Percentiles rank a stretch among this genome's conserved stretches.
Evolutionary conservation across 2,888 invertebrate genomes (phyloP).

Genomic region (Polyommatus icarus): DNA sequence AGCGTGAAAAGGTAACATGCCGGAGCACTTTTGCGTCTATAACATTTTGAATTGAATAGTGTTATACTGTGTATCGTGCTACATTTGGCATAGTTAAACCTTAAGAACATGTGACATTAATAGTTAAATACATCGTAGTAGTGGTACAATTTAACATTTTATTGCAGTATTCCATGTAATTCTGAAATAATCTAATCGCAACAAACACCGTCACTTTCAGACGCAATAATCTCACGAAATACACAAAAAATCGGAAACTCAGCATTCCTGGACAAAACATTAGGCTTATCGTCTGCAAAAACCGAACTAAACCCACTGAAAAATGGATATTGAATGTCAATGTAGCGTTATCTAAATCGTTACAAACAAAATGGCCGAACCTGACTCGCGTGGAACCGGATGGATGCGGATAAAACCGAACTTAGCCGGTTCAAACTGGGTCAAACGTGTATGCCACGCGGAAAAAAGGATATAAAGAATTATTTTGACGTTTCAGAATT

Average conservation of each 20-base stretch:
- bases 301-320: neutral
- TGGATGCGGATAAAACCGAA: slow-evolving; percentile 27
- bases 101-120: too few species aligned
- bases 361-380: slow-evolving; percentile 30
- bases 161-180: too few species aligned
- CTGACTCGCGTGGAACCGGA: slow-evolving; percentile 27
- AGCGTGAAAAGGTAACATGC: too few species aligned
- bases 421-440: slow-evolving; percentile 12
- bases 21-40: too few species aligned
- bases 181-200: too few species aligned
- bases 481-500: neutral
- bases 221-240: too few species aligned
- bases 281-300: slow-evolving; percentile 22
- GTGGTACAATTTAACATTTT: too few species aligned
- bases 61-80: neutral
- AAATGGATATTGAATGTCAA: slow-evolving; percentile 25
- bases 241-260: neutral
- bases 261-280: neutral
- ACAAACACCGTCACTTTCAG: too few species aligned
- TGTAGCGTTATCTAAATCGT: slow-evolving; percentile 9
- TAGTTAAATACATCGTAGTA: too few species aligned
- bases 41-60: too few species aligned
- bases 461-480: slow-evolving; percentile 4
- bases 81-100: neutral
- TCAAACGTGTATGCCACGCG: slow-evolving; percentile 12